These are phyloP conservation scores for Himalopsyche phryganea DNA, from an alignment of 1,140 invertebrate species.

Conservation along the genomic window DNA sequence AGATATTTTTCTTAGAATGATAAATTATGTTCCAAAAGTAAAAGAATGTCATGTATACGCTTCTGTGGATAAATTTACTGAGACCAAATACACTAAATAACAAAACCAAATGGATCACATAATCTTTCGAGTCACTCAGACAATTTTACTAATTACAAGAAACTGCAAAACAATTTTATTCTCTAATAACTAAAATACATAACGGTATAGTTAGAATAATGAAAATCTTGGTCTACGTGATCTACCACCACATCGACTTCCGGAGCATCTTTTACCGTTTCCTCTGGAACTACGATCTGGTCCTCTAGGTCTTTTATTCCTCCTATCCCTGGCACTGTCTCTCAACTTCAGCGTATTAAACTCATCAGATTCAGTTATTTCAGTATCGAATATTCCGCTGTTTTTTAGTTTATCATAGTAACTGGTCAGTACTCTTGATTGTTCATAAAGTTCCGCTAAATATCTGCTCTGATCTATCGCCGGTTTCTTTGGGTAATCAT, in stretches of 20 bases:
- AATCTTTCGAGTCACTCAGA: too few species aligned
- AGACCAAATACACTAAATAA: too few species aligned
- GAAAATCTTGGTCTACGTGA: neutral
- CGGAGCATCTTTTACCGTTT: neutral
- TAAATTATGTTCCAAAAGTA: too few species aligned
- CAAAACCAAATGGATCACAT: too few species aligned
- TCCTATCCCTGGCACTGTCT: neutral
- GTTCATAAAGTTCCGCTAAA: conserved; percentile 1
- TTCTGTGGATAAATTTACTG: too few species aligned
- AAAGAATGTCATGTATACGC: too few species aligned
- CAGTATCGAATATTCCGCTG: neutral
- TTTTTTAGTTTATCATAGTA: neutral
- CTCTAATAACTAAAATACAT: too few species aligned
- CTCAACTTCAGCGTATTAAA: neutral
- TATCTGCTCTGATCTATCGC: neutral
- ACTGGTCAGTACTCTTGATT: neutral
- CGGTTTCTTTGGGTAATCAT: neutral
- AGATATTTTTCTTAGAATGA: too few species aligned
- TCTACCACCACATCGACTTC: neutral
- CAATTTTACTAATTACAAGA: too few species aligned
- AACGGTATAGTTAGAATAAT: too few species aligned
- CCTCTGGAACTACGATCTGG: neutral
- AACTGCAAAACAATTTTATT: too few species aligned
- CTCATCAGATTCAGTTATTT: neutral
- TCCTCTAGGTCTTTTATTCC: neutral